Evolutionary conservation across 2,888 invertebrate genomes (phyloP), one percentile per base, ranked within the genome.

Genomic region (Nomada ferruginata): DNA sequence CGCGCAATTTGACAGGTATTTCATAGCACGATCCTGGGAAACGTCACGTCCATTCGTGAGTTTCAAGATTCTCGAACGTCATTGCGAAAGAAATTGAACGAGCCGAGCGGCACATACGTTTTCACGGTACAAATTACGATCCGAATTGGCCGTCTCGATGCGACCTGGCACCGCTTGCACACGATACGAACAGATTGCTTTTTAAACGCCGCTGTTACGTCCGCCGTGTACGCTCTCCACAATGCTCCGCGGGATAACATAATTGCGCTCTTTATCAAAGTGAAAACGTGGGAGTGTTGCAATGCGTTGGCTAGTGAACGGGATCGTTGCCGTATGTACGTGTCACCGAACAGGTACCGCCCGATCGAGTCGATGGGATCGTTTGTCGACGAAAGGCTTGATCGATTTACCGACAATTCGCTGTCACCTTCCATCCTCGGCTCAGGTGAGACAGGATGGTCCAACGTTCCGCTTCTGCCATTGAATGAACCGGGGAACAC

Each of bases 401-500:
- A 60, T 61, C 66, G 65, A 69, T 82, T 87, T 87, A 90, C 90
- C 90, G 73, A n/a, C 11, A 82, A 26, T n/a, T 81, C 26, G 59
- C 26, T 71, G 70, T 42, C 63, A 2, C 0, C 50, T n/a, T 0
- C 42, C 15, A n/a, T 2, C 23, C 10, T 29, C 20, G 23, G 50
- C 15, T 13, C 2, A 18, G 50, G 15, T 26, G 15, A 52, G 13
- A 47, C 13, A 2, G 65, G 3, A 29, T 18, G 18, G 5, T 10
- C 60, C 5, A 20, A 13, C 47, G 26, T 36, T 47, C n/a, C 36
- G 26, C n/a, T 29, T 13, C 55, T 57, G 18, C 18, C 0, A 13
- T 11, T 61, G 23, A 71, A 26, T 5, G 84, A 82, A 55, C 84
- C 89, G 2, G 90, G 90, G 63, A 87, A 91, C 11, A 86, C 11